Percentiles rank a stretch among this genome's conserved stretches.
These are phyloP conservation scores for Thereva nobilitata DNA, from an alignment of 2,888 invertebrate genomes.

Conservation along the genomic window DNA sequence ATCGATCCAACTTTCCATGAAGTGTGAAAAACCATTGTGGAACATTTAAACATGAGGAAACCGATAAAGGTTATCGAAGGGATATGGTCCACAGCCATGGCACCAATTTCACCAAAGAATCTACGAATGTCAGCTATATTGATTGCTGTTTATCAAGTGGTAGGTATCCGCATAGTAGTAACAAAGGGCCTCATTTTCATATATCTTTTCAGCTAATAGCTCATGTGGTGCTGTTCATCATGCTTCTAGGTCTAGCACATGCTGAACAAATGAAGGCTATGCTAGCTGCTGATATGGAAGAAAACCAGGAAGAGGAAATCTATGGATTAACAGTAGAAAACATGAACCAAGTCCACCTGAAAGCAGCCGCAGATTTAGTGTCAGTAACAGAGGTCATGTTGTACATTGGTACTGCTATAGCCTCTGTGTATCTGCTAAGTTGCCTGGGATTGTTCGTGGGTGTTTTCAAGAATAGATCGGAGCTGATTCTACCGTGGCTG, in stretches of 20 bases:
- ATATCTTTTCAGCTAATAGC: conserved; percentile 51
- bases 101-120: conserved; percentile 55
- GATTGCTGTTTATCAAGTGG: conserved; percentile 56
- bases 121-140: conserved; percentile 55
- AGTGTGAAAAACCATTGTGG: conserved; percentile 2
- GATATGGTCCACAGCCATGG: conserved; percentile 47
- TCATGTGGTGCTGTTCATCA: conserved; percentile 54
- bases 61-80: conserved; percentile 33
- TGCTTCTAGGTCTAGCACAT: conserved; percentile 55
- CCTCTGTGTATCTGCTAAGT: conserved; percentile 51
- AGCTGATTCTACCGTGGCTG: conserved; percentile 55
- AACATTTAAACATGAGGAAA: conserved; percentile 12
- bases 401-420: conserved; percentile 48
- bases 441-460: conserved; percentile 54
- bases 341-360: conserved; percentile 53
- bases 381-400: conserved; percentile 52
- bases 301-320: conserved; percentile 55
- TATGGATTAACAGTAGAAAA: conserved; percentile 52
- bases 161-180: conserved; percentile 45
- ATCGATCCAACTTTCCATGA: conserved; percentile 26
- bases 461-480: conserved; percentile 53
- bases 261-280: conserved; percentile 57
- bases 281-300: conserved; percentile 54
- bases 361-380: conserved; percentile 52
- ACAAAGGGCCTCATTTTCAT: conserved; percentile 3